These are phyloP conservation scores for Chalcis sispes DNA, from an alignment of 2,888 invertebrate genomes.

Conservation along the genomic window DNA sequence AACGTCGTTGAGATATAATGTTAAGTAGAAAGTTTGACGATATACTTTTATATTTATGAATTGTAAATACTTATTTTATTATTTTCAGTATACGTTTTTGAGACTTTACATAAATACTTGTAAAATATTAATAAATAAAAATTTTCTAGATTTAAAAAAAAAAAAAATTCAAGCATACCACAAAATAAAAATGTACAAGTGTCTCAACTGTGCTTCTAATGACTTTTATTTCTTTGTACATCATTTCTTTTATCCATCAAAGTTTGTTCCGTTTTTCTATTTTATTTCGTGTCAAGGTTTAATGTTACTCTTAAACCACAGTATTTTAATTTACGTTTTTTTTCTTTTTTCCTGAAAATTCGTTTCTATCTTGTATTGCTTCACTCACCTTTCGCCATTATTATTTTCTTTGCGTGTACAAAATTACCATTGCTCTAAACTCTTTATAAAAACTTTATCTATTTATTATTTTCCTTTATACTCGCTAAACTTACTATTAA, in stretches of 20 bases:
- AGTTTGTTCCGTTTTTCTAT: conserved; percentile 5
- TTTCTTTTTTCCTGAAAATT: neutral
- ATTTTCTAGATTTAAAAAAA: no score
- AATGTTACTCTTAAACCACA: neutral
- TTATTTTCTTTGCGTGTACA: neutral
- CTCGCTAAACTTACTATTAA: no score
- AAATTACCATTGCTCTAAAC: neutral
- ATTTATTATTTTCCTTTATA: neutral
- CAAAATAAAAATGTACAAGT: no score
- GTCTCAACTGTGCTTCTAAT: conserved; percentile 1
- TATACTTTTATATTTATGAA: no score
- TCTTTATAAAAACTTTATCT: neutral
- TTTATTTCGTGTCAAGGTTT: conserved; percentile 15
- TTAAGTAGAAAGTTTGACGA: no score
- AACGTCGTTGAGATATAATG: no score
- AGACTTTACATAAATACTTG: no score
- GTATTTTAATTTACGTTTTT: neutral
- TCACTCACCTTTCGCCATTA: neutral
- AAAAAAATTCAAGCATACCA: no score
- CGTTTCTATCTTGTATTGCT: neutral
- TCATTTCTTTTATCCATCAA: conserved; percentile 1
- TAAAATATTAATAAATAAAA: no score
- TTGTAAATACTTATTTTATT: no score
- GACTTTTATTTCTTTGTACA: no score
- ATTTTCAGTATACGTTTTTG: no score